Conservation (phyloP, 2,888 invertebrate genomes). For the Ophion obscuratus region DNA sequence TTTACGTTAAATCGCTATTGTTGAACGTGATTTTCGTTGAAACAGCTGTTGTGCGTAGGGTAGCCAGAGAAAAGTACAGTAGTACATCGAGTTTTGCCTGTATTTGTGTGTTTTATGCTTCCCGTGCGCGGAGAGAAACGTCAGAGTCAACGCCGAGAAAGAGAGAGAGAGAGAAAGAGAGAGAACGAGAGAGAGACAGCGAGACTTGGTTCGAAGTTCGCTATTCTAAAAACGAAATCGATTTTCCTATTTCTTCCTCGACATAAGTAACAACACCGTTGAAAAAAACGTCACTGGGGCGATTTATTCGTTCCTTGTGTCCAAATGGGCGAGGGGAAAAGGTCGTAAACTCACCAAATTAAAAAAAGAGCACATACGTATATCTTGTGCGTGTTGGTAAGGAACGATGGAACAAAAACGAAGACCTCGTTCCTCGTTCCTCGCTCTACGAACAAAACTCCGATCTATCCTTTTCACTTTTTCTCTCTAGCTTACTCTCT, state of each 20-base stretch:
- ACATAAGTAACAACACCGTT: slow-evolving; percentile 1
- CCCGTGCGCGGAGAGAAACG: slow-evolving; percentile 61
- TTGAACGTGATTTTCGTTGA: slow-evolving; percentile 59
- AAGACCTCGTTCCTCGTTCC: slow-evolving; percentile 45
- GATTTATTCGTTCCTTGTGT: slow-evolving; percentile 12
- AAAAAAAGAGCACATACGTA: slow-evolving; percentile 15
- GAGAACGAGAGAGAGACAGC: slow-evolving; percentile 2
- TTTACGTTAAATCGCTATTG: slow-evolving; percentile 51
- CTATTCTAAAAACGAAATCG: slow-evolving; percentile 5
- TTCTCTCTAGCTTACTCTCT: slow-evolving; percentile 2
- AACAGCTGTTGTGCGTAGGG: slow-evolving; percentile 70
- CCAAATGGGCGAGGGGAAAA: slow-evolving; percentile 13
- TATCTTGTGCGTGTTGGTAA: slow-evolving; percentile 34
- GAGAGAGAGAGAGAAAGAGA: slow-evolving; percentile 16
- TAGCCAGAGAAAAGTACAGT: slow-evolving; percentile 52
- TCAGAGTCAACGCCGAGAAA: slow-evolving; percentile 59
- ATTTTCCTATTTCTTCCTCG: background rate
- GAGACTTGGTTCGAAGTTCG: slow-evolving; percentile 16
- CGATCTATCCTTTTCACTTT: slow-evolving; percentile 26
- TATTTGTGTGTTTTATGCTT: slow-evolving; percentile 39
- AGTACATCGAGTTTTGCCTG: slow-evolving; percentile 30
- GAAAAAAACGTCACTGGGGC: slow-evolving; percentile 3
- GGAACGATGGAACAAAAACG: slow-evolving; percentile 52
- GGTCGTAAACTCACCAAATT: slow-evolving; percentile 25
- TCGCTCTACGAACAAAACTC: slow-evolving; percentile 44